These are phyloP conservation scores for fruit fly (Drosophila melanogaster) DNA, from an alignment of 1,140 invertebrate genomes.

Conservation along the genomic window DNA sequence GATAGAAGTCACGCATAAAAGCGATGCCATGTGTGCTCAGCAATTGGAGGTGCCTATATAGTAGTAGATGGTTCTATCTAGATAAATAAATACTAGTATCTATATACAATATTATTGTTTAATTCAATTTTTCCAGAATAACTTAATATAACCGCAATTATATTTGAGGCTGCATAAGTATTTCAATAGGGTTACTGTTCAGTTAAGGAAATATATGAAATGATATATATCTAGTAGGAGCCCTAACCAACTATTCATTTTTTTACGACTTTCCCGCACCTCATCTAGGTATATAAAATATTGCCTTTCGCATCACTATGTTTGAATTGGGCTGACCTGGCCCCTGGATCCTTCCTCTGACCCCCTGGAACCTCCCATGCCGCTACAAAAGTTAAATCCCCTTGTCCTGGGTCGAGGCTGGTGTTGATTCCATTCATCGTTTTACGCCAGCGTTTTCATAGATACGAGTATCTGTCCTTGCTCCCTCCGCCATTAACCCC, in stretches of 20 bases:
- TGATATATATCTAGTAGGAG: not conserved
- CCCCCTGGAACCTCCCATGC: not conserved
- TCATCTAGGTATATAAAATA: not conserved
- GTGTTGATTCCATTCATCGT: constrained; percentile 55
- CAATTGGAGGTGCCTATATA: not conserved
- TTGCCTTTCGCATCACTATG: constrained; percentile 27
- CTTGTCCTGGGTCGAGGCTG: constrained; percentile 37
- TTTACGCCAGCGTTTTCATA: constrained; percentile 44
- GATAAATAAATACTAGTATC: not conserved
- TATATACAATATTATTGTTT: not conserved
- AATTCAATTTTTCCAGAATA: not conserved
- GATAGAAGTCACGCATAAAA: constrained; percentile 31
- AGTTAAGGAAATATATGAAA: too few species aligned
- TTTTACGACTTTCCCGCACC: not conserved
- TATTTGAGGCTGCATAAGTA: too few species aligned
- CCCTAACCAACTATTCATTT: too few species aligned
- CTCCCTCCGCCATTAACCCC: not conserved
- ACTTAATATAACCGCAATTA: too few species aligned
- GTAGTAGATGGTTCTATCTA: not conserved
- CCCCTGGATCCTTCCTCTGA: constrained; percentile 7
- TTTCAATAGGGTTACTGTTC: too few species aligned
- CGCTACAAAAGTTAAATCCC: constrained; percentile 17
- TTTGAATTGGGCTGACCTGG: constrained; percentile 32
- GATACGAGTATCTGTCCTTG: constrained; percentile 36
- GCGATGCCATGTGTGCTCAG: constrained; percentile 21